Conservation (phyloP, 2,888 invertebrate species). For the Alsophila aescularia region DNA sequence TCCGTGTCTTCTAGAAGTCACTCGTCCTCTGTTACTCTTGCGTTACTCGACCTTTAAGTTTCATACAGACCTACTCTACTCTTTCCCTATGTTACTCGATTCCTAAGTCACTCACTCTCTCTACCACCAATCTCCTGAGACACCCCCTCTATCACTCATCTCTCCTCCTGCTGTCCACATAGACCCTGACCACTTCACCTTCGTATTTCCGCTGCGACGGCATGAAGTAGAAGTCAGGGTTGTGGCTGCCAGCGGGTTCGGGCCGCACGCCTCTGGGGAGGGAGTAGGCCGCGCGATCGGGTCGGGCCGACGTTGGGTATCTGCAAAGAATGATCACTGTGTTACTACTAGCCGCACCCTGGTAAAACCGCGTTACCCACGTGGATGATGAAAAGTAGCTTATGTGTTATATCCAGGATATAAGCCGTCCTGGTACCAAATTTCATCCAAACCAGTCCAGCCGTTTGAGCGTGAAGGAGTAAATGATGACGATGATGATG, state of each 20-base stretch:
- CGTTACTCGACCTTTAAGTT: too few species aligned
- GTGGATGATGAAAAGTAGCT: too few species aligned
- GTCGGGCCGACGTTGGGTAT: conserved; percentile 54
- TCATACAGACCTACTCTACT: too few species aligned
- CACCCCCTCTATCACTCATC: not conserved
- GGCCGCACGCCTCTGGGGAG: conserved; percentile 86
- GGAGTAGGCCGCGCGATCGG: conserved; percentile 89
- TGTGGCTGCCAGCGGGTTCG: conserved; percentile 74
- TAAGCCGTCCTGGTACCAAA: too few species aligned
- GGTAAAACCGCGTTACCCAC: too few species aligned
- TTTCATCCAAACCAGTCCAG: too few species aligned
- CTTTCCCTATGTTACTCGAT: not conserved
- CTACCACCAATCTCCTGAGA: not conserved
- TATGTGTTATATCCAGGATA: too few species aligned
- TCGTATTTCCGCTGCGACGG: conserved; percentile 97
- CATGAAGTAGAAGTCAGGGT: conserved; percentile 97
- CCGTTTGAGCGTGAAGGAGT: too few species aligned
- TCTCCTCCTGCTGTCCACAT: conserved; percentile 50
- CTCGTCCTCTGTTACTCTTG: too few species aligned
- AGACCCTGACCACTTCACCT: conserved; percentile 86
- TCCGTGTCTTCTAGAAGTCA: too few species aligned
- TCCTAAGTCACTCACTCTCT: not conserved
- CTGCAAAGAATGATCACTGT: conserved; percentile 38
- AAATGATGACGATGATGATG: too few species aligned
- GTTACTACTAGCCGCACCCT: too few species aligned